Evolutionary conservation across 2,888 invertebrate species (phyloP).

Genomic region (Drosophila imparisetae): DNA sequence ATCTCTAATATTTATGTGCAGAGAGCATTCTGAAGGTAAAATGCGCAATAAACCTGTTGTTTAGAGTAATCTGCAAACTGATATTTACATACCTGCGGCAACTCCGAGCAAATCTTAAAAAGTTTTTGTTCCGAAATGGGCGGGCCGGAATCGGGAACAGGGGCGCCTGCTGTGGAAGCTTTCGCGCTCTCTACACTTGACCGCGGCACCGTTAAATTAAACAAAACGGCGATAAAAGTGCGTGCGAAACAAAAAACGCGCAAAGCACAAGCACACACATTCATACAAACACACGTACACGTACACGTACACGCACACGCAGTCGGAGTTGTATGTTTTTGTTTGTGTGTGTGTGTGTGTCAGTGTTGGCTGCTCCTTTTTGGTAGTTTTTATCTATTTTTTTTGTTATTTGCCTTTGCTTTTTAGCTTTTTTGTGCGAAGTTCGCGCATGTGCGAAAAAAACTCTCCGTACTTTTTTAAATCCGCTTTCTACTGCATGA

Average conservation of each 20-base stretch:
- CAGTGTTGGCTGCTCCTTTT: constrained; percentile 64
- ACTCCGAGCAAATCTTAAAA: constrained; percentile 49
- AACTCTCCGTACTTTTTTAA: constrained; percentile 31
- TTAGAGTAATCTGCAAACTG: constrained; percentile 17
- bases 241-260: constrained; percentile 70
- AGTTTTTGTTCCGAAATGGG: constrained; percentile 33
- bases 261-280: constrained; percentile 30
- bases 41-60: constrained; percentile 10
- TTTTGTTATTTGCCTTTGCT: constrained; percentile 49
- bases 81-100: constrained; percentile 60
- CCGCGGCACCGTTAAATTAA: constrained; percentile 75
- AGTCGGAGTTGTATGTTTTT: constrained; percentile 39
- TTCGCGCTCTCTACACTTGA: constrained; percentile 65
- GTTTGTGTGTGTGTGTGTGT: background rate
- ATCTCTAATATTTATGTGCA: constrained; percentile 35
- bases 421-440: constrained; percentile 69
- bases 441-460: constrained; percentile 75
- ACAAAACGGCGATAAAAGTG: constrained; percentile 65
- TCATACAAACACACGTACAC: constrained; percentile 13
- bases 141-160: constrained; percentile 37
- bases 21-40: constrained; percentile 35
- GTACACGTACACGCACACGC: constrained; percentile 23
- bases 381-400: constrained; percentile 71
- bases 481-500: constrained; percentile 6
- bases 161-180: constrained; percentile 27